These are phyloP conservation scores for Tyto alba DNA, from an alignment of 2,113 vertebrate genomes.

Conservation along the genomic window DNA sequence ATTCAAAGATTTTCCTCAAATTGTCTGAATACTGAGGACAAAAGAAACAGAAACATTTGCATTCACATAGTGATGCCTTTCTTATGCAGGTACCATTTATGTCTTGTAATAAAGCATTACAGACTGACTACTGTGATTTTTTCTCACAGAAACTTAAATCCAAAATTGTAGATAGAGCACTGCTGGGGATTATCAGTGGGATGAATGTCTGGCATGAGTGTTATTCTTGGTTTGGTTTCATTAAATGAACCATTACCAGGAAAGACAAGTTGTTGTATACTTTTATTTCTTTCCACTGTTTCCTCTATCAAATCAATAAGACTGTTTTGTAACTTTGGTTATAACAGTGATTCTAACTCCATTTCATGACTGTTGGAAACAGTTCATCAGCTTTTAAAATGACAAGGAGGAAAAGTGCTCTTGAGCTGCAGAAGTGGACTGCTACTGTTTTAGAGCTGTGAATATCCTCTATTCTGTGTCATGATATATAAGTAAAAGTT, in stretches of 20 bases:
- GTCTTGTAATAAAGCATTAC: neutral
- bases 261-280: neutral
- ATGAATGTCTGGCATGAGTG: slow-evolving; percentile 6
- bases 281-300: neutral
- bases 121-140: neutral
- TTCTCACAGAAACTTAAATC: neutral
- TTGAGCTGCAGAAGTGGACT: neutral
- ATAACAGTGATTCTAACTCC: neutral
- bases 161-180: neutral
- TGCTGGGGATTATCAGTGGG: slow-evolving; percentile 14
- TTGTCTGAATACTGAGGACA: neutral
- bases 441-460: neutral
- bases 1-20: neutral
- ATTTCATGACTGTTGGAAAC: neutral
- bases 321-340: neutral
- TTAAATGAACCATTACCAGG: slow-evolving; percentile 10
- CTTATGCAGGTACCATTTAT: neutral
- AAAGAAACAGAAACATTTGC: neutral
- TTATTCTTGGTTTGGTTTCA: slow-evolving; percentile 6
- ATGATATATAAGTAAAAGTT: neutral
- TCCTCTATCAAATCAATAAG: neutral
- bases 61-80: neutral
- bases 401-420: neutral
- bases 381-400: neutral
- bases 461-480: neutral